These are phyloP conservation scores for Poeciliopsis occidentalis DNA, from an alignment of 2,113 vertebrate genomes.

Conservation along the genomic window DNA sequence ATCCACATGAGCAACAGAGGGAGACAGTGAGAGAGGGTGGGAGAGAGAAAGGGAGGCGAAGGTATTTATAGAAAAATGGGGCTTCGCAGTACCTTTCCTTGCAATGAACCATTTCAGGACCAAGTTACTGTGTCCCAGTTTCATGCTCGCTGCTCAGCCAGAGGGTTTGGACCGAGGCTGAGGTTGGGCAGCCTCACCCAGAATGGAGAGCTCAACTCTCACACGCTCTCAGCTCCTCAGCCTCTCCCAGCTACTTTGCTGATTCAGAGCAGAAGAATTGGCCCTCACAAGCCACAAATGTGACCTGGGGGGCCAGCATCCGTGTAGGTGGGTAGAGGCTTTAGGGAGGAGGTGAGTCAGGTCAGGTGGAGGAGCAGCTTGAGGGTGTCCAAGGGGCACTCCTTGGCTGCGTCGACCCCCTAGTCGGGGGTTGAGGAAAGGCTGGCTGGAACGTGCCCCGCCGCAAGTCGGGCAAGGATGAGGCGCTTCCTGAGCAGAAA, in stretches of 20 bases:
- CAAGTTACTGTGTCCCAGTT: constrained; percentile 83
- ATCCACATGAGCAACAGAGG: constrained; percentile 71
- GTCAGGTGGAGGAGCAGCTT: constrained; percentile 54
- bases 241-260: constrained; percentile 32
- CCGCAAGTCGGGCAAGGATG: constrained; percentile 75
- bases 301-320: constrained; percentile 51
- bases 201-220: constrained; percentile 64
- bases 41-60: constrained; percentile 54
- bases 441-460: constrained; percentile 71
- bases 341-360: constrained; percentile 34
- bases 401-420: constrained; percentile 62
- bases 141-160: constrained; percentile 67
- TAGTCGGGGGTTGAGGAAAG: constrained; percentile 61
- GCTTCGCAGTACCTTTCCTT: constrained; percentile 83
- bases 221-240: constrained; percentile 33
- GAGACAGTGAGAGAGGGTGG: constrained; percentile 61
- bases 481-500: constrained; percentile 72
- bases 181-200: constrained; percentile 63
- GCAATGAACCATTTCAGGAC: constrained; percentile 80
- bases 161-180: constrained; percentile 68
- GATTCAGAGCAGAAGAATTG: constrained; percentile 29
- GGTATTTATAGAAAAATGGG: constrained; percentile 88
- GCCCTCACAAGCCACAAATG: constrained; percentile 49
- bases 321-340: constrained; percentile 17
- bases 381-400: constrained; percentile 56